These are phyloP conservation scores for Drosophila incognita DNA, from an alignment of 2,888 invertebrate species.

Conservation along the genomic window DNA sequence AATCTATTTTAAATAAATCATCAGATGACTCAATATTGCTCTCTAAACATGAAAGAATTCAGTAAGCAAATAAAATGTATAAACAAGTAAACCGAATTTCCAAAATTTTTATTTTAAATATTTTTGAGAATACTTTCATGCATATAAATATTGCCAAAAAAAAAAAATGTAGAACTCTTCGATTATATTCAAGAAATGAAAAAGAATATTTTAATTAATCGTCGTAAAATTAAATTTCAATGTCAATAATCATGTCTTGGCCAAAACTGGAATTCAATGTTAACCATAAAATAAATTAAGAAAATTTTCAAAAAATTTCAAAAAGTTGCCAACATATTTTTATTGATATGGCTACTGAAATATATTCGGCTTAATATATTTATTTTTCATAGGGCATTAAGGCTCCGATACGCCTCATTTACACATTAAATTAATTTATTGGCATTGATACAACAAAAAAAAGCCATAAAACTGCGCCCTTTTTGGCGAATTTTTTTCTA, in stretches of 20 bases:
- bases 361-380: neutral
- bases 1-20: constrained; percentile 22
- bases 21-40: constrained; percentile 39
- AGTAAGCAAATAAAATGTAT: constrained; percentile 21
- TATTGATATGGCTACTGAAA: neutral
- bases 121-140: neutral
- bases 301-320: neutral
- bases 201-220: neutral
- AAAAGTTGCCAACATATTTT: neutral
- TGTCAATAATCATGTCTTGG: neutral
- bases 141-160: neutral
- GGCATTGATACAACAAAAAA: constrained; percentile 11
- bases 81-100: constrained; percentile 18
- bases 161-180: neutral
- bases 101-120: constrained; percentile 8
- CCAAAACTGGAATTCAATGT: neutral
- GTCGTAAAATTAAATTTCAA: neutral
- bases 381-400: neutral
- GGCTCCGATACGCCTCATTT: constrained; percentile 17
- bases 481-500: constrained; percentile 23
- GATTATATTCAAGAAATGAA: neutral
- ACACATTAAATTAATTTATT: neutral
- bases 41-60: constrained; percentile 31
- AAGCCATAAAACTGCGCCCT: constrained; percentile 48
- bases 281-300: neutral